These are phyloP conservation scores for Phyllotis vaccarum DNA, from an alignment of 2,797 vertebrate species.

Conservation along the genomic window DNA sequence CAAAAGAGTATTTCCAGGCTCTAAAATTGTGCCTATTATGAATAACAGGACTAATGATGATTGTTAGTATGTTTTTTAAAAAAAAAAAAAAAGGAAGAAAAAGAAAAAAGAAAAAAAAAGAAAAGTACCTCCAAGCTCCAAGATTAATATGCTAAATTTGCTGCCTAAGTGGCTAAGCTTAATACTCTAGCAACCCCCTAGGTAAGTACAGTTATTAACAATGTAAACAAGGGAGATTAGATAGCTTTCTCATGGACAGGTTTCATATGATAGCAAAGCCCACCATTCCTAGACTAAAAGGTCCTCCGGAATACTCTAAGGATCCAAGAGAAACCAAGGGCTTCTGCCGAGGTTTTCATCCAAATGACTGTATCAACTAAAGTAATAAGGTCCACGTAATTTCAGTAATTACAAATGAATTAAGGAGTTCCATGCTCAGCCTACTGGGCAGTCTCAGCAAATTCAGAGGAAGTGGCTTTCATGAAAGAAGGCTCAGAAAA, in stretches of 20 bases:
- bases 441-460: background rate
- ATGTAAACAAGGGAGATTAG: constrained; percentile 3
- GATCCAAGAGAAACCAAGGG: background rate
- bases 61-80: constrained; percentile 2
- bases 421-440: background rate
- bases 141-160: constrained; percentile 21
- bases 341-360: background rate
- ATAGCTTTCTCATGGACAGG: background rate
- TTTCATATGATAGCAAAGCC: background rate
- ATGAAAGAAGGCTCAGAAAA: background rate
- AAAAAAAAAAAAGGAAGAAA: background rate
- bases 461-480: background rate
- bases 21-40: constrained; percentile 31
- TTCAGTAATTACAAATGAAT: constrained; percentile 9
- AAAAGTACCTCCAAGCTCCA: background rate
- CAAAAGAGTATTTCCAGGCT: constrained; percentile 29
- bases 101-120: background rate
- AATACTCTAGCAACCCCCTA: background rate
- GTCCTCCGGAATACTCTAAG: background rate
- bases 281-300: background rate
- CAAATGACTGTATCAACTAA: background rate
- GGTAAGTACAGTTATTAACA: background rate
- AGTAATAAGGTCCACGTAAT: background rate
- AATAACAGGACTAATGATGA: constrained; percentile 63
- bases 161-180: constrained; percentile 12